Percentiles rank a stretch among this genome's conserved stretches.
Evolutionary conservation across 2,888 invertebrate genomes (phyloP).

Genomic region (Phorcus lineatus): DNA sequence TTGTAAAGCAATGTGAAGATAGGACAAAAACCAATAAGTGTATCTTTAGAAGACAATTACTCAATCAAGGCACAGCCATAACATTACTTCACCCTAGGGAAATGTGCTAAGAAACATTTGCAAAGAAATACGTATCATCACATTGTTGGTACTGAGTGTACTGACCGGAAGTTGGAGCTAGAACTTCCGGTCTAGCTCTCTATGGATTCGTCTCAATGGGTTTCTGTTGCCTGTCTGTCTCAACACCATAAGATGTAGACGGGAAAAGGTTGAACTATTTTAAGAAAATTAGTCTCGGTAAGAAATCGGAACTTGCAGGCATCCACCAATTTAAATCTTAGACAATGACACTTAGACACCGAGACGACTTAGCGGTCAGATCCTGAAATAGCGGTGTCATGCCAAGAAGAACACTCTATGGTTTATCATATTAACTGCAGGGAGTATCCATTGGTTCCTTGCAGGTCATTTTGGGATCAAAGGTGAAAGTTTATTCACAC

Average conservation of each 20-base stretch:
- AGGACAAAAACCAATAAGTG: background rate
- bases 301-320: background rate
- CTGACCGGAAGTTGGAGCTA: background rate
- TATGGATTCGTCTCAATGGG: background rate
- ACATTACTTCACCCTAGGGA: no score
- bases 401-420: no score
- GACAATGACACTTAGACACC: background rate
- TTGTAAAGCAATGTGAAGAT: background rate
- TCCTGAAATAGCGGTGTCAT: no score
- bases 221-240: background rate
- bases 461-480: no score
- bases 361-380: background rate
- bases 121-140: background rate
- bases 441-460: no score
- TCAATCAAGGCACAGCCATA: background rate
- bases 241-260: background rate
- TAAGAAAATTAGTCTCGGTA: background rate
- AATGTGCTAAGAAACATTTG: no score
- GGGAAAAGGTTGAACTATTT: slow-evolving; percentile 18
- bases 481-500: no score
- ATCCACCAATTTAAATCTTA: background rate
- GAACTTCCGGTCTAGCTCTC: background rate
- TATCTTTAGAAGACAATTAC: background rate
- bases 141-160: background rate
- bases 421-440: no score